Base-by-base conservation (phyloP, 2,113 vertebrate genomes). In the Pungitius pungitius region DNA sequence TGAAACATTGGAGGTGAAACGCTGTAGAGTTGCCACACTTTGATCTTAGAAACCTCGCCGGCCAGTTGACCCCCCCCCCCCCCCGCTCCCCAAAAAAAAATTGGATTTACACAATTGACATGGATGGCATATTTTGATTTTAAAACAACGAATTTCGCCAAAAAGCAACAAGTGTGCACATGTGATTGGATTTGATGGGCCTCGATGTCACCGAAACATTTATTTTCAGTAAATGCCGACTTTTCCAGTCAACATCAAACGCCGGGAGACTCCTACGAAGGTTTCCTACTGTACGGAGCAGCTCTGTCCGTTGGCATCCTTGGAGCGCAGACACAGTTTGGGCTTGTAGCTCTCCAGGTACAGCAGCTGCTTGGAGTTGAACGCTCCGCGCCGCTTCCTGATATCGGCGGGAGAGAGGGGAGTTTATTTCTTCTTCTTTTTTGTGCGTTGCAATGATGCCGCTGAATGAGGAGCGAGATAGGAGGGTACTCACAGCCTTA, bases 311-410 rank as follows among this genome's bases (percentile, higher is more conserved):
- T 98, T 98, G 92, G 94, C 92, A 52, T 98, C 96, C 93, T 95
- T 96, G 93, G 95, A 96, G 91, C 96, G 96, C 87, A 99, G 93
- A 86, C 97, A 92, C 93, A 99, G 96, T 93, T 98, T 98, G 81
- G 98, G 94, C 72, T 97, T 95, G 94, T 99, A 99, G 93, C 94
- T 98, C 92, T 99, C 98, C 89, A 99, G 95, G 84, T 98, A 99
- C 87, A 96, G 94, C 86, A 98, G 96, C 93, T 99, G 97, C 93
- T 98, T 99, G 89, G 96, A 95, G 93, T 99, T 99, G 92, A 99
- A 96, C 24, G 97, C 97, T 85, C 97, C 97, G 64, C 97, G 96
- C 72, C 97, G 95, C 90, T 99, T 99, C 91, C 97, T 99, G 88
- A 83, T 1, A 27, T 55, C 12, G 51, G 6, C 4, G 57, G 51